These are phyloP conservation scores for Spea hammondii DNA, from an alignment of 2,797 vertebrate species.

Conservation along the genomic window DNA sequence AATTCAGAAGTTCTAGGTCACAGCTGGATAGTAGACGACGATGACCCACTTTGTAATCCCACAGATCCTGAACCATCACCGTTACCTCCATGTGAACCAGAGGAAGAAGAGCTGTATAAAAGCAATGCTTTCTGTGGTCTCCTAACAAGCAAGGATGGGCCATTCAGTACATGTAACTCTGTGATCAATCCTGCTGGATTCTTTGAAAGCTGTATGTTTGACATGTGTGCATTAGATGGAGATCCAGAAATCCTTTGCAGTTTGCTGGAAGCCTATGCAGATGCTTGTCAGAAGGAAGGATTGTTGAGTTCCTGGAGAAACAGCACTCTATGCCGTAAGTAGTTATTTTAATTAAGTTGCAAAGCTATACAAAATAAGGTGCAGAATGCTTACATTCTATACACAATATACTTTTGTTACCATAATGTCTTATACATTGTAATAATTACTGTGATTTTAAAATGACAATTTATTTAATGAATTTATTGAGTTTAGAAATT, in stretches of 20 bases:
- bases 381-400: no score
- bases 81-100: constrained; percentile 61
- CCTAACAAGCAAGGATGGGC: constrained; percentile 66
- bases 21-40: constrained; percentile 68
- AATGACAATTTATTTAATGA: no score
- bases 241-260: constrained; percentile 66
- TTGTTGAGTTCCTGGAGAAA: constrained; percentile 74
- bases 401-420: no score
- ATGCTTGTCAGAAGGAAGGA: constrained; percentile 72
- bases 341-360: background rate
- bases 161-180: constrained; percentile 70
- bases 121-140: constrained; percentile 72
- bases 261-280: constrained; percentile 66
- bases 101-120: constrained; percentile 64
- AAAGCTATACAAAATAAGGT: no score
- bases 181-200: constrained; percentile 68
- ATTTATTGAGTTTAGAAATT: no score
- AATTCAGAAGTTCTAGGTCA: constrained; percentile 60
- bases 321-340: constrained; percentile 76
- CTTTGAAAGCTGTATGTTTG: constrained; percentile 72
- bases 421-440: no score
- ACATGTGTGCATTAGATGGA: constrained; percentile 73
- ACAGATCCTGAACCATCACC: constrained; percentile 49
- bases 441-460: no score
- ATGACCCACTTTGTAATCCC: constrained; percentile 37